These are phyloP conservation scores for Orthosia cruda DNA, from an alignment of 2,888 invertebrate species.

Conservation along the genomic window DNA sequence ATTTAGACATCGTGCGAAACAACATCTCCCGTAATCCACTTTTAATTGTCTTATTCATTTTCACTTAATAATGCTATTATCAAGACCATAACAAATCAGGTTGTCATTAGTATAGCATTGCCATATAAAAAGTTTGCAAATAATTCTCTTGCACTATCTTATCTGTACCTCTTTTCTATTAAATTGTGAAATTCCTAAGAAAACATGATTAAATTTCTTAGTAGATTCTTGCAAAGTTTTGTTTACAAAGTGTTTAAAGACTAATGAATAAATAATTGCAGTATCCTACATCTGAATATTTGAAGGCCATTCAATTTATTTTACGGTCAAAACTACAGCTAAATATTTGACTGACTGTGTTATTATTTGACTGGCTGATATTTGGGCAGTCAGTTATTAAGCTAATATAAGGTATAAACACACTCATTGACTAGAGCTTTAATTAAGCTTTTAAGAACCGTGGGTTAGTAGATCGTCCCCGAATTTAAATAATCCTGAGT, in stretches of 20 bases:
- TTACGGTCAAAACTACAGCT: no score
- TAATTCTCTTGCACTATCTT: slow-evolving; percentile 23
- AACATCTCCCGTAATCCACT: no score
- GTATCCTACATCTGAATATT: not conserved
- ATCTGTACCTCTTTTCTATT: slow-evolving; percentile 26
- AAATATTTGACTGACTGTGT: no score
- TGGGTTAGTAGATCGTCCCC: slow-evolving; percentile 25
- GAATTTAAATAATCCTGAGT: slow-evolving; percentile 22
- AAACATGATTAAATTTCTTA: not conserved
- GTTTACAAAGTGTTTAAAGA: not conserved
- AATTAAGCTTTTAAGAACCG: not conserved
- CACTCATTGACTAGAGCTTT: not conserved
- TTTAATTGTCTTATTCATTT: no score
- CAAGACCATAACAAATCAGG: no score
- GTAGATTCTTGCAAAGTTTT: not conserved
- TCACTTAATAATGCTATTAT: no score
- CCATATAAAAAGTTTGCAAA: no score
- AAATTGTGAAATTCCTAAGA: slow-evolving; percentile 8
- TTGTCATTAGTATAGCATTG: no score
- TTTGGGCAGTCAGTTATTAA: no score
- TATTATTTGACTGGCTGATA: no score
- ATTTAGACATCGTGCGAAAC: no score
- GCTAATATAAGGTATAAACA: not conserved
- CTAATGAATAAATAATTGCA: not conserved
- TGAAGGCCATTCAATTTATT: not conserved